Base-by-base conservation (phyloP, 2,888 invertebrate species). In the Himalopsyche anomala region DNA sequence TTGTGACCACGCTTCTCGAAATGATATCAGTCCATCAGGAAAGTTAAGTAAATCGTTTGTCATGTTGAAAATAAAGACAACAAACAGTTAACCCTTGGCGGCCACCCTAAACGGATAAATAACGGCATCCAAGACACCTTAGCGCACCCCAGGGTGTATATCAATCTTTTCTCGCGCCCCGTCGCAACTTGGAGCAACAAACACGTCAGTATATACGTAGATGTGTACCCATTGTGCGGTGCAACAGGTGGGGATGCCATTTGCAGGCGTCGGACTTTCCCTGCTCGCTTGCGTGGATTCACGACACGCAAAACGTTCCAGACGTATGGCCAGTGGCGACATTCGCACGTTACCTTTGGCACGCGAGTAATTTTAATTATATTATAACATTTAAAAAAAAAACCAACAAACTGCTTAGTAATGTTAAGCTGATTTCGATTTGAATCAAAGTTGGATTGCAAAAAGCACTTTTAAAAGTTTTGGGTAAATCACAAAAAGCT, bases 111-210 rank as follows among this genome's bases (percentile, higher is more conserved):
- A 36, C 36, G 74, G 74, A 36, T 74, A 74, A 74, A 74, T 74
- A 74, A 74, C 74, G 74, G 36, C 74, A 74, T 74, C 74, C 36
- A 74, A 74, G 74, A 38, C 74, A 74, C 74, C 38, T 74, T 36
- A 74, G 11, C 74, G 38, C 74, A 74, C 74, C 74, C 74, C 74
- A 74, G 74, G 74, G 74, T 74, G 74, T 74, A 74, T 38, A 74
- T 74, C 74, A 74, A 74, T 74, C 74, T 74, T 74, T 38, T 74
- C 74, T 9, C 36, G 74, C 74, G 74, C 74, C 74, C 74, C 74
- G 74, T 74, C 74, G 74, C 74, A 74, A 74, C 11, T 74, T 74
- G 74, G 36, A 74, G 74, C 74, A 74, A 74, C 74, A 74, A 74
- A 74, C 74, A 38, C 74, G 74, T 36, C 74, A 38, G 74, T 74